Percentiles rank a stretch among this genome's conserved stretches.
Evolutionary conservation across 2,888 invertebrate genomes (phyloP).

Genomic region (Synergus laeviventris): DNA sequence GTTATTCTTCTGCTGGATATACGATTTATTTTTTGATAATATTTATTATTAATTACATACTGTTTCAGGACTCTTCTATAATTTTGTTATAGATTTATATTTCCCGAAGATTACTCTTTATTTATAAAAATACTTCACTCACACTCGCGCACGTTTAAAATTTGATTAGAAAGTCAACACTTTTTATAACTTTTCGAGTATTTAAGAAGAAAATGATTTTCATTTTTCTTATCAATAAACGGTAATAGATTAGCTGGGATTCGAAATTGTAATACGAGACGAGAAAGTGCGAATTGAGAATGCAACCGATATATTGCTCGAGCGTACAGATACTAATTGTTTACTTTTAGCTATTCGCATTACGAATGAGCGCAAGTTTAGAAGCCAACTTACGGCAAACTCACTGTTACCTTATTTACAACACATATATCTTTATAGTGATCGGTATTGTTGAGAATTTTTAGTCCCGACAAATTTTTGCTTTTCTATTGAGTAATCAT

Average conservation of each 20-base stretch:
- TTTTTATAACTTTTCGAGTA: not conserved
- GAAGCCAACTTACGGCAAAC: too few relatives aligned
- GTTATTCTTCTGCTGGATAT: too few relatives aligned
- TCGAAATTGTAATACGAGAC: not conserved
- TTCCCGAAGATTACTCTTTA: not conserved
- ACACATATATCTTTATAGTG: too few relatives aligned
- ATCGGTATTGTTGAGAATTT: too few relatives aligned
- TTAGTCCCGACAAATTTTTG: too few relatives aligned
- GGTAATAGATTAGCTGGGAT: not conserved
- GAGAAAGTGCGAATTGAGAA: slow-evolving; percentile 20
- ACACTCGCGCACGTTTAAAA: not conserved
- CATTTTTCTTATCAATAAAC: not conserved
- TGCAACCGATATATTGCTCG: slow-evolving; percentile 11
- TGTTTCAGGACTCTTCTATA: not conserved
- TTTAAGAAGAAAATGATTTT: not conserved
- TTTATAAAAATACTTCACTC: not conserved
- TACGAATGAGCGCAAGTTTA: not conserved
- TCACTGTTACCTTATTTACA: too few relatives aligned
- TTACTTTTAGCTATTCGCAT: not conserved
- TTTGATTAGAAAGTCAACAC: not conserved
- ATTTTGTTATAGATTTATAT: not conserved
- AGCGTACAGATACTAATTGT: slow-evolving; percentile 20
- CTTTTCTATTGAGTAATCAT: too few relatives aligned
- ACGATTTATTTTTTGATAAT: too few relatives aligned
- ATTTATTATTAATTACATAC: not conserved